Evolutionary conservation across 2,888 invertebrate genomes (phyloP).

Genomic region (Eutolmus rufibarbis): DNA sequence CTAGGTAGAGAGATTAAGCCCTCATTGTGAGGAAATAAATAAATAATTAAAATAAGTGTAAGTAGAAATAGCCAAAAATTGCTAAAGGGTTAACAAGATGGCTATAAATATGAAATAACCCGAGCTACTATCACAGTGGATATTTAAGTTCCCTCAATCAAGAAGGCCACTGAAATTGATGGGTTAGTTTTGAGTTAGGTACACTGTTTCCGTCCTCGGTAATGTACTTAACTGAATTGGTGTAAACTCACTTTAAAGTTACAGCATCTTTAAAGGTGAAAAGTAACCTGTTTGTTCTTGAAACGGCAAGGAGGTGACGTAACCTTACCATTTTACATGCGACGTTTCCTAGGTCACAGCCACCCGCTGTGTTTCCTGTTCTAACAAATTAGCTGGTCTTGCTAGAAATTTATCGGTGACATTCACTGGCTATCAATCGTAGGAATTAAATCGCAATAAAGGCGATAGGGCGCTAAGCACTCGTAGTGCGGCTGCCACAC

Average conservation of each 20-base stretch:
- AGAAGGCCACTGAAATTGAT: no score
- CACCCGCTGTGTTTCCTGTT: background rate
- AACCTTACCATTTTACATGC: background rate
- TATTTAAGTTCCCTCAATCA: no score
- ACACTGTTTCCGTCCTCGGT: background rate
- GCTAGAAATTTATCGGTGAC: background rate
- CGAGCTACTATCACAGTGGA: no score
- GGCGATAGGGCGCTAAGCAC: background rate
- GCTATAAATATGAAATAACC: no score
- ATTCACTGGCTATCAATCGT: background rate
- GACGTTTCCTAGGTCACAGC: background rate
- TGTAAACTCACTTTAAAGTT: background rate
- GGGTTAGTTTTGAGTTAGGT: no score
- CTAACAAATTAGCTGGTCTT: background rate
- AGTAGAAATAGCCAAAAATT: no score
- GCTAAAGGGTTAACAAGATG: no score
- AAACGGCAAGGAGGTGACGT: no score
- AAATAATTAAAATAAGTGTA: no score
- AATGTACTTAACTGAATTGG: background rate
- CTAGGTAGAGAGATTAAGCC: no score
- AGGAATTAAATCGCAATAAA: background rate
- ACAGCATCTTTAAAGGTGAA: background rate
- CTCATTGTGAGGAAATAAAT: no score
- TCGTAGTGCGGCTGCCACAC: background rate
- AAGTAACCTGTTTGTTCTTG: background rate